These are phyloP conservation scores for Drosophila nigrodunni DNA, from an alignment of 1,140 invertebrate genomes.

Conservation along the genomic window DNA sequence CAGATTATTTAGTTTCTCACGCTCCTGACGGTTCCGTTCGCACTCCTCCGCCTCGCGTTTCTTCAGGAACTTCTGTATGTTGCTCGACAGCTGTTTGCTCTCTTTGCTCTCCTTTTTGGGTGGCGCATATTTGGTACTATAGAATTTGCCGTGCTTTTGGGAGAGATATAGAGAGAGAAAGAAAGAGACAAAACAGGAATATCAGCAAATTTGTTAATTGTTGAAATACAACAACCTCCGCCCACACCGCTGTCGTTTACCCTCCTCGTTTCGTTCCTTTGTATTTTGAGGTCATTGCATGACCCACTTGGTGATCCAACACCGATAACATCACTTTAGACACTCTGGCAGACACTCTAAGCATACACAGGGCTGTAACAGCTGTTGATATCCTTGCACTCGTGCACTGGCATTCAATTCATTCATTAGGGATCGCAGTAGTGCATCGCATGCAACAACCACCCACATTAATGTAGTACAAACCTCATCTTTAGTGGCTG, in stretches of 20 bases:
- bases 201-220: conserved; percentile 31
- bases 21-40: conserved; percentile 88
- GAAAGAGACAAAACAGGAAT: conserved; percentile 11
- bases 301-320: conserved; percentile 17
- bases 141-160: conserved; percentile 86
- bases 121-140: conserved; percentile 91
- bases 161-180: background rate
- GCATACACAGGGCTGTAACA: background rate
- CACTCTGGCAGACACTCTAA: too few relatives aligned
- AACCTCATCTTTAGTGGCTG: conserved; percentile 84
- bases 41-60: conserved; percentile 92
- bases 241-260: background rate
- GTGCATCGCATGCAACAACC: background rate
- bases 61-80: conserved; percentile 93
- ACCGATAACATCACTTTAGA: background rate
- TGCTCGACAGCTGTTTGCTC: conserved; percentile 88
- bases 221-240: background rate
- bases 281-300: conserved; percentile 16
- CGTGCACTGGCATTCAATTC: too few relatives aligned
- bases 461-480: conserved; percentile 38
- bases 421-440: too few relatives aligned
- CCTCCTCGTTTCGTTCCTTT: background rate
- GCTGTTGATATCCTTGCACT: conserved; percentile 2
- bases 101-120: conserved; percentile 91
- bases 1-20: conserved; percentile 88